Evolutionary conservation across 37 sponge, comb jelly and placozoan species (phyloP), one percentile per base, ranked within the genome.

Genomic region (Ianthella basta): DNA sequence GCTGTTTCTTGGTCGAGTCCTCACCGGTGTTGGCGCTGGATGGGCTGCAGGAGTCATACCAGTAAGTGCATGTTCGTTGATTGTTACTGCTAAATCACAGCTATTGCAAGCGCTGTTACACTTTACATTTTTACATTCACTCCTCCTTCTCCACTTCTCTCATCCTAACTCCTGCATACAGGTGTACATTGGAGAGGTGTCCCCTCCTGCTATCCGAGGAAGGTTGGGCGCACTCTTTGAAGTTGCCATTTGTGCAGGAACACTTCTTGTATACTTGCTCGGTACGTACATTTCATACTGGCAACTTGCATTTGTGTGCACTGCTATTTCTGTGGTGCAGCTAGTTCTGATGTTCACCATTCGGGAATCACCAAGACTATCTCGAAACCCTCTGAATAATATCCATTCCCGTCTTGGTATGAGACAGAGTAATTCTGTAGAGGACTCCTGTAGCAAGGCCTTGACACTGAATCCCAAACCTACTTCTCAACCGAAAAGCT

Each of bases 181-280:
- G 96, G 88, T 93, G 33, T 96, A 96, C 55, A 86, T 94, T 21
- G 55, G 85, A 15, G 96, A 96, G 64, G 80, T 96, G 4, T 86
- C 95, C 3, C 65, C 96, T n/a, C 38, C 91, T 27, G 72, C 65
- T 0, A 30, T 66, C 53, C 82, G 84, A 59, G 96, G 96, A 27
- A 66, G 68, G 0, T 88, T 93, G 68, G 96, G 96, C 0, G 65
- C 88, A 33, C 68, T 89, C 60, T 85, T 88, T 44, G 94, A 96
- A 36, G 78, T 96, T 27, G 87, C 84, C 54, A 55, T 93, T 56
- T 91, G 90, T 0, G 55, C 91, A 29, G 96, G 96, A 35, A 53
- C 86, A 0, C 68, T 96, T 14, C 19, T 91, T 18, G 53, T 77
- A 0, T 83, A 93, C 39, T 5, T 86, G 15, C 57, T 96, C 35